phyloP scores from a whole-genome alignment of 1,140 invertebrate genomes.

The Platorchestia sp. region DNA sequence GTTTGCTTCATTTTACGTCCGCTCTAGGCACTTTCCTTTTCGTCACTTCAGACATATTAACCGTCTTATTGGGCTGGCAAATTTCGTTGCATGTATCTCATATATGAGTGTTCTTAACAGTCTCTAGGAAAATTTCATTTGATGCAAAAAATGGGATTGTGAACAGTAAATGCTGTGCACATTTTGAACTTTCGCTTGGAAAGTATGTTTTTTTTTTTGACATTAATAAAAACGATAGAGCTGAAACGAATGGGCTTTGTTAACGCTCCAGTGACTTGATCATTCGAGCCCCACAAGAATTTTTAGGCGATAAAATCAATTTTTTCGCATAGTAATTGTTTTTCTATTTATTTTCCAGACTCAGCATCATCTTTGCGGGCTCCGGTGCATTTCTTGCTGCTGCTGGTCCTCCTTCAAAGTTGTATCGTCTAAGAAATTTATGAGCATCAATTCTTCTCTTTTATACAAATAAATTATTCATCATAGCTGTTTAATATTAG shows the following conservation, averaged over 20 bases:
- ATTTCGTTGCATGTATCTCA: background rate
- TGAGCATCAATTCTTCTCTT: background rate
- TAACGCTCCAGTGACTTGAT: background rate
- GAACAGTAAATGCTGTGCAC: background rate
- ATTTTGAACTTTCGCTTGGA: background rate
- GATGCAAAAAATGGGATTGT: background rate
- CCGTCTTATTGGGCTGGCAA: too few relatives aligned
- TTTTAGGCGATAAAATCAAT: background rate
- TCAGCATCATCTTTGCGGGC: background rate
- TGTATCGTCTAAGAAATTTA: background rate
- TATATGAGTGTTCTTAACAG: background rate
- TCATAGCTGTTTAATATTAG: background rate
- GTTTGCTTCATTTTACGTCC: too few relatives aligned
- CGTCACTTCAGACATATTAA: too few relatives aligned
- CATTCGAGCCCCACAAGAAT: background rate
- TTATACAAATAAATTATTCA: background rate
- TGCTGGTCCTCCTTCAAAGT: background rate
- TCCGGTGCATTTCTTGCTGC: background rate
- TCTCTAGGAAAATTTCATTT: background rate
- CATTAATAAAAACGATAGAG: background rate
- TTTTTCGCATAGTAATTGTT: background rate
- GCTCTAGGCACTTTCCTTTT: too few relatives aligned
- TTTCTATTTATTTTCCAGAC: background rate
- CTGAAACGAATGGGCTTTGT: background rate
- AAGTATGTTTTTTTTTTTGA: background rate